A percentile compares a stretch with the other conserved stretches of the same genome.
These are phyloP conservation scores for Notarius lentiginosus DNA, from an alignment of 2,113 vertebrate species.

Conservation along the genomic window DNA sequence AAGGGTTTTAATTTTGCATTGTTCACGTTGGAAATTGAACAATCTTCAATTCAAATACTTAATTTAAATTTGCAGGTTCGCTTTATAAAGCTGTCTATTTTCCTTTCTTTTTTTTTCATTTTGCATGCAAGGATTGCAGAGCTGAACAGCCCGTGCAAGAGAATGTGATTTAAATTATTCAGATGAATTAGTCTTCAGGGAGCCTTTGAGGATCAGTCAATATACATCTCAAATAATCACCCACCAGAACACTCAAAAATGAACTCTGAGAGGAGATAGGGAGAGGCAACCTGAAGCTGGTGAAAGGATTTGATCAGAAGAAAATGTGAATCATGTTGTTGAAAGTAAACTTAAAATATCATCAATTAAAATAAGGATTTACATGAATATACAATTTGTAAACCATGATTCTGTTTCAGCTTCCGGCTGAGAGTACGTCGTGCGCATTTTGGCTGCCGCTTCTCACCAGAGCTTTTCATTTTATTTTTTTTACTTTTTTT, in stretches of 20 bases:
- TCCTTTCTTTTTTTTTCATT: background rate
- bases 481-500: no score
- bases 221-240: constrained; percentile 45
- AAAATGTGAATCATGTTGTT: background rate
- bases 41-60: background rate
- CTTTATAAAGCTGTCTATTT: background rate
- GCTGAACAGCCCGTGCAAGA: constrained; percentile 13
- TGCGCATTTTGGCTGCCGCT: no score
- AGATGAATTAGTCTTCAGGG: constrained; percentile 46
- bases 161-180: constrained; percentile 43
- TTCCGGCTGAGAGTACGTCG: no score
- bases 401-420: background rate
- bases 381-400: background rate
- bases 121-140: background rate
- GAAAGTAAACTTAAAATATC: background rate
- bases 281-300: background rate
- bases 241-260: constrained; percentile 8
- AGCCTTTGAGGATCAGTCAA: constrained; percentile 53
- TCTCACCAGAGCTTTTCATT: no score
- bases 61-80: background rate
- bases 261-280: background rate
- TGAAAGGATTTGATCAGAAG: background rate
- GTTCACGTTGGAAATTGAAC: background rate
- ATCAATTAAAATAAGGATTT: background rate
- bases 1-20: background rate